Conservation (phyloP, 2,888 invertebrate genomes). For the Metallyticus violacea region DNA sequence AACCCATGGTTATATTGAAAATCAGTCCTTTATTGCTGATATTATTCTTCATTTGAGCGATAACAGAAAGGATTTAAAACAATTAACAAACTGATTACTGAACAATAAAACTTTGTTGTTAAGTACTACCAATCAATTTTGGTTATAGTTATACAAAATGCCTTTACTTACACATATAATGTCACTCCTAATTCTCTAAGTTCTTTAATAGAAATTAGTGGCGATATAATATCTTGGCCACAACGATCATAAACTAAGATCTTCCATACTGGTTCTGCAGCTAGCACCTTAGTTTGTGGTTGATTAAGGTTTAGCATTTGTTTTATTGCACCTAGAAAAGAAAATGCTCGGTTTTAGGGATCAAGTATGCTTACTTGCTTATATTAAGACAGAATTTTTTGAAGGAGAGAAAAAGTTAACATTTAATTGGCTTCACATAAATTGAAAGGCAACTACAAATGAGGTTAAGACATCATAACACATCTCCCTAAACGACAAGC, state of each 20-base stretch:
- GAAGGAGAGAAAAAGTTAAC: too few relatives aligned
- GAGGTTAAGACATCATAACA: background rate
- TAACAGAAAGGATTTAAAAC: too few relatives aligned
- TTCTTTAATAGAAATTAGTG: constrained; percentile 92
- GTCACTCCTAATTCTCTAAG: constrained; percentile 95
- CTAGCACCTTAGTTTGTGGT: constrained; percentile 68
- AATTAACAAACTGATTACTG: too few relatives aligned
- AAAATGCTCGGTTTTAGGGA: background rate
- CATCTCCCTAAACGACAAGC: too few relatives aligned
- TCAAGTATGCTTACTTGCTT: background rate
- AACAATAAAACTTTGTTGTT: too few relatives aligned
- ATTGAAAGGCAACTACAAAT: background rate
- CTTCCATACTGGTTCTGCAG: constrained; percentile 92
- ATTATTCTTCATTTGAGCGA: too few relatives aligned
- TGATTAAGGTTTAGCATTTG: constrained; percentile 95
- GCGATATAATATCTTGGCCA: constrained; percentile 98
- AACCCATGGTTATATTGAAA: too few relatives aligned
- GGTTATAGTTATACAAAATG: too few relatives aligned
- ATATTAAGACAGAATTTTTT: background rate
- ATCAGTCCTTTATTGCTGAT: too few relatives aligned
- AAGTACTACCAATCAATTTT: too few relatives aligned
- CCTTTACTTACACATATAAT: constrained; percentile 90
- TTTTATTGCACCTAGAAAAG: constrained; percentile 75
- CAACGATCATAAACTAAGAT: constrained; percentile 92
- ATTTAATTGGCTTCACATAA: background rate